Percentiles rank a stretch among this genome's conserved stretches.
Evolutionary conservation across 2,113 vertebrate species (phyloP).

Genomic region (Odocoileus virginianus): DNA sequence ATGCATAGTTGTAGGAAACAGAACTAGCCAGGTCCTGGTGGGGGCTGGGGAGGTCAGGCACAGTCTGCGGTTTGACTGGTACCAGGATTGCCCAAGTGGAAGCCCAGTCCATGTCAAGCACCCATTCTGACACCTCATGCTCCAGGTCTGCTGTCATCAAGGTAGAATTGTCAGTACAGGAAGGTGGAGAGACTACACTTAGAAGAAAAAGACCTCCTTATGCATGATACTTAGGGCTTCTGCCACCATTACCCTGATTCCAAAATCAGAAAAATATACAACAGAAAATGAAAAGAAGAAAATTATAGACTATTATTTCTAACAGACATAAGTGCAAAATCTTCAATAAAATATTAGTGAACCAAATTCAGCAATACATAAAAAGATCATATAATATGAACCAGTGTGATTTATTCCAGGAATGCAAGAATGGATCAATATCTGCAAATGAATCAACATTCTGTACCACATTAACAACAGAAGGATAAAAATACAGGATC

Average conservation of each 20-base stretch:
- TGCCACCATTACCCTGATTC: background rate
- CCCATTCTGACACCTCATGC: background rate
- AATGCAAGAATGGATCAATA: background rate
- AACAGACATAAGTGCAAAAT: background rate
- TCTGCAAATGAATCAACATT: background rate
- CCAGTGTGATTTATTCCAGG: background rate
- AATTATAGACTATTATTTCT: background rate
- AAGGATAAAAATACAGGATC: background rate
- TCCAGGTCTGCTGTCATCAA: background rate
- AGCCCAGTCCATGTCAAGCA: background rate
- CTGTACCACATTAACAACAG: background rate
- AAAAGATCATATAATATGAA: background rate
- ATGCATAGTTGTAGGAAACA: background rate
- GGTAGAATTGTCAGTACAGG: background rate
- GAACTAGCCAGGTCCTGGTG: background rate
- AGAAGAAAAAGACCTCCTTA: background rate
- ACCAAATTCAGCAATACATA: background rate
- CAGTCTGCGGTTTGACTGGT: background rate
- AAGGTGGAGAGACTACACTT: background rate
- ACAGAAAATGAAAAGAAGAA: background rate
- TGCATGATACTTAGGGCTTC: background rate
- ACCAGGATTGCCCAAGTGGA: too few relatives aligned
- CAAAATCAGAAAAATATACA: background rate
- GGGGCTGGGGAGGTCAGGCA: fast-evolving
- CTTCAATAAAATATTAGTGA: background rate